phyloP scores from a whole-genome alignment of 35 echinoderm and acorn worm genomes.

The Ophioderma brevispina region DNA sequence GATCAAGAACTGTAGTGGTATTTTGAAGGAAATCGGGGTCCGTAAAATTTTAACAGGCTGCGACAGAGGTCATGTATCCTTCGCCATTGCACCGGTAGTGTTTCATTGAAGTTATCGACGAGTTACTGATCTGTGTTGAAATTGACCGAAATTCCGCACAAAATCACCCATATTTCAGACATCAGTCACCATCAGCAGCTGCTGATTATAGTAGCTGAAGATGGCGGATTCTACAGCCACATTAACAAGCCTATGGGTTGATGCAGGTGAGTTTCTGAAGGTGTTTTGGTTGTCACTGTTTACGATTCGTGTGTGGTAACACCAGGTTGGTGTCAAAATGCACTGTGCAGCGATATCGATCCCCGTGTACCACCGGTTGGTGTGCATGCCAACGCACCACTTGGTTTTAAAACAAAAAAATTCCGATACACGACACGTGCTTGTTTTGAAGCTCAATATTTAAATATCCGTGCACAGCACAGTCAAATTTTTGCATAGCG shows the following conservation, averaged over 20 bases:
- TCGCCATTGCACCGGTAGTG: neutral
- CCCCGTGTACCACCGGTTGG: neutral
- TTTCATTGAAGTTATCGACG: neutral
- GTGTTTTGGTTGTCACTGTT: conserved; percentile 9
- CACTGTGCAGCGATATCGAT: neutral
- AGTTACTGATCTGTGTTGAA: neutral
- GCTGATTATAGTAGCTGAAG: neutral
- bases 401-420: neutral
- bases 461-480: no score
- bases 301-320: neutral
- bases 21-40: neutral
- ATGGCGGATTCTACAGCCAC: conserved; percentile 41
- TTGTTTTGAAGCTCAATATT: no score
- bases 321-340: neutral
- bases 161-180: neutral
- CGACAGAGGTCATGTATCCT: conserved; percentile 1
- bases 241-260: conserved; percentile 58
- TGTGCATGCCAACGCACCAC: neutral
- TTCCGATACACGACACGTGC: neutral
- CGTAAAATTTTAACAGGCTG: neutral
- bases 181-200: neutral
- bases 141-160: neutral
- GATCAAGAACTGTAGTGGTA: neutral
- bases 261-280: conserved; percentile 31
- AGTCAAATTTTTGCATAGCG: no score